phyloP scores from a whole-genome alignment of 2,888 invertebrate genomes.

The Brachyopa scutellaris region DNA sequence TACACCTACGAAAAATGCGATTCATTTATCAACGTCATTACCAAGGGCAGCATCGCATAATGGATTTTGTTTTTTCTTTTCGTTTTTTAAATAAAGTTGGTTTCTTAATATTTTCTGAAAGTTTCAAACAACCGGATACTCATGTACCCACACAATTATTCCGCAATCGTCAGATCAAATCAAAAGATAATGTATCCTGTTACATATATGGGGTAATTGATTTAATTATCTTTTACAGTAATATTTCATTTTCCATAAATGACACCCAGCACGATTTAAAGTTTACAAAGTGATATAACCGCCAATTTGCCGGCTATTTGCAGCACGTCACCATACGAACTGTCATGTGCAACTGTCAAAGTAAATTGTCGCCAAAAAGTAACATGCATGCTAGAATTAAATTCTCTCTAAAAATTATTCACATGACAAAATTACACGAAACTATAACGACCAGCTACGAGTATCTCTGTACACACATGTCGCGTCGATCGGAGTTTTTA shows the following conservation, averaged over 20 bases:
- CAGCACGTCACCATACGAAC: conserved; percentile 15
- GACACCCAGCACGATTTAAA: conserved; percentile 3
- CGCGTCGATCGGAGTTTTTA: conserved; percentile 17
- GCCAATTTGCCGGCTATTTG: conserved; percentile 20
- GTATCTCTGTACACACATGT: conserved; percentile 36
- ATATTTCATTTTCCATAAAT: background rate
- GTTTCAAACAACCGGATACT: too few relatives aligned
- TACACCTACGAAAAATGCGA: too few relatives aligned
- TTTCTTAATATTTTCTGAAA: too few relatives aligned
- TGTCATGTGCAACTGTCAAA: conserved; percentile 35
- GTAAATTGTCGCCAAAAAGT: background rate
- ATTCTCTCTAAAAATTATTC: conserved; percentile 32
- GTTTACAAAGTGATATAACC: conserved; percentile 2
- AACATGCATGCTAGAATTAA: conserved; percentile 1
- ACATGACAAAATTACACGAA: conserved; percentile 43
- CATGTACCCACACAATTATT: too few relatives aligned
- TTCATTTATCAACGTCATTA: too few relatives aligned
- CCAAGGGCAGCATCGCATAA: too few relatives aligned
- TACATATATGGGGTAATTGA: too few relatives aligned
- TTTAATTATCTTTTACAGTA: too few relatives aligned
- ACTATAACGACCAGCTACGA: conserved; percentile 50
- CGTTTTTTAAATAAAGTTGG: too few relatives aligned
- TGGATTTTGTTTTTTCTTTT: too few relatives aligned
- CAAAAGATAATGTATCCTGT: too few relatives aligned
- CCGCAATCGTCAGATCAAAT: too few relatives aligned